Evolutionary conservation across 37 sponge, comb jelly and placozoan genomes (phyloP).

Genomic region (Hormiphora californensis): DNA sequence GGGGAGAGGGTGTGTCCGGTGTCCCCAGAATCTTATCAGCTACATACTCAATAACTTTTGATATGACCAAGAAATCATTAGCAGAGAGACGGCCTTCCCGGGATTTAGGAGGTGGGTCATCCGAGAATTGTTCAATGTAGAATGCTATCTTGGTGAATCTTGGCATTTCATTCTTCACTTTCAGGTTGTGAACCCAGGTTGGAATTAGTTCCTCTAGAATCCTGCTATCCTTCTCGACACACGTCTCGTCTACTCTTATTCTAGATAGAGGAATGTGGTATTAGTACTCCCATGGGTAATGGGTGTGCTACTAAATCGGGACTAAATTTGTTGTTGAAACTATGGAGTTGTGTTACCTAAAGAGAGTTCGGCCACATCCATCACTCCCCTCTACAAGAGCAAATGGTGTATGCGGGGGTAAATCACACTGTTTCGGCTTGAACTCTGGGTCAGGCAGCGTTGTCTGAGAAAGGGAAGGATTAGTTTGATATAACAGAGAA

Average conservation of each 20-base stretch:
- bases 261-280: too few species aligned
- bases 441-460: background rate
- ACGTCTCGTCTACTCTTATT: constrained; percentile 32
- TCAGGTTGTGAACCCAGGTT: constrained; percentile 35
- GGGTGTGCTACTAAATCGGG: too few species aligned
- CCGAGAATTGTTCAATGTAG: constrained; percentile 26
- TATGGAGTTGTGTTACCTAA: too few species aligned
- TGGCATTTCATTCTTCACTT: constrained; percentile 51
- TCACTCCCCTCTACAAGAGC: constrained; percentile 51
- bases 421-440: constrained; percentile 14
- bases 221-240: background rate
- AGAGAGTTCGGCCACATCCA: constrained; percentile 22
- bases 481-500: background rate
- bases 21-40: constrained; percentile 32
- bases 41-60: constrained; percentile 53
- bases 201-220: constrained; percentile 48
- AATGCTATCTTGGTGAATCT: constrained; percentile 51
- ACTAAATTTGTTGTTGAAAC: too few species aligned
- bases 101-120: constrained; percentile 53
- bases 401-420: constrained; percentile 45
- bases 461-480: background rate
- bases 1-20: constrained; percentile 3
- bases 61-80: constrained; percentile 43
- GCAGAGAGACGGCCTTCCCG: constrained; percentile 14
- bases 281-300: too few species aligned